These are phyloP conservation scores for Dolichotis patagonum DNA, from an alignment of 2,113 vertebrate genomes.

Conservation along the genomic window DNA sequence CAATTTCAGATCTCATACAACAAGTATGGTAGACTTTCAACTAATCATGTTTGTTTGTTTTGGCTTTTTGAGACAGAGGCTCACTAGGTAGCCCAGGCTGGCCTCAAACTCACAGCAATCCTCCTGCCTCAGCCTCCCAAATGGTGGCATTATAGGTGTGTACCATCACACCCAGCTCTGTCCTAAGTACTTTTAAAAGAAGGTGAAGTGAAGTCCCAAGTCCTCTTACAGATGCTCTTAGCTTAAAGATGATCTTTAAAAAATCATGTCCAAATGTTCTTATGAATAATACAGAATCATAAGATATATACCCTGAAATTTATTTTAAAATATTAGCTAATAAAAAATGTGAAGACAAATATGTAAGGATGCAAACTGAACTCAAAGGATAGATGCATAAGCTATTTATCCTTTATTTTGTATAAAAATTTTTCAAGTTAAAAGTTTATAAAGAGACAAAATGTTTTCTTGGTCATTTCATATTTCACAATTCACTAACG, in stretches of 20 bases:
- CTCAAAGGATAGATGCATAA: neutral
- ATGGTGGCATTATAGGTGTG: neutral
- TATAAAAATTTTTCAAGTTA: slow-evolving; percentile 32
- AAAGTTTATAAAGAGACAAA: slow-evolving; percentile 25
- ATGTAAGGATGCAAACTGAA: slow-evolving; percentile 3
- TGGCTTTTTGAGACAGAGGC: neutral
- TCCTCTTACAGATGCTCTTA: neutral
- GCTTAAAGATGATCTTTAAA: slow-evolving; percentile 21
- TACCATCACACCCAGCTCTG: neutral
- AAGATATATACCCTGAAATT: slow-evolving; percentile 19
- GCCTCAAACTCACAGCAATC: neutral
- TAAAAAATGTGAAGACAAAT: slow-evolving; percentile 39
- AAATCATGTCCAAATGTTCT: neutral
- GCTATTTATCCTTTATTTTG: neutral
- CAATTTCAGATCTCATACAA: slow-evolving; percentile 34
- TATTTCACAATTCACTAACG: slow-evolving; percentile 31
- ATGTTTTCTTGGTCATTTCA: neutral
- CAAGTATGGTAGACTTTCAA: slow-evolving; percentile 10
- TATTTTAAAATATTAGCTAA: slow-evolving; percentile 11
- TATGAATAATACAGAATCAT: slow-evolving; percentile 3
- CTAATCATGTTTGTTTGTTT: neutral
- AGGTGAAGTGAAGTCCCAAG: neutral
- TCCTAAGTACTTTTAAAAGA: neutral
- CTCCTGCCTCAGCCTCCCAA: neutral
- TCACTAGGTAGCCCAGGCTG: neutral